Conservation (phyloP, 2,888 invertebrate species). For the Rosalia funebris region DNA sequence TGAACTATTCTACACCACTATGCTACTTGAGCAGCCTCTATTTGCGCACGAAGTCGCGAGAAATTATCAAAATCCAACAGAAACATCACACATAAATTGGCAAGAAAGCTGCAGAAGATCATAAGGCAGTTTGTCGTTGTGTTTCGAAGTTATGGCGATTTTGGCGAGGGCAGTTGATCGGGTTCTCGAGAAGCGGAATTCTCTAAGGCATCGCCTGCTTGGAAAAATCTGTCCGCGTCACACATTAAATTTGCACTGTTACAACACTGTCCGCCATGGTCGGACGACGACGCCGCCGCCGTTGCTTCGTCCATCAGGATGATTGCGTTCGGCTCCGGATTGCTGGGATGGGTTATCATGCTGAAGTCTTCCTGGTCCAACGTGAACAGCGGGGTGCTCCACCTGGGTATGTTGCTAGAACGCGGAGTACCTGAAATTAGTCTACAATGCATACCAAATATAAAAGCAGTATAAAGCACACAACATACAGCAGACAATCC, state of each 20-base stretch:
- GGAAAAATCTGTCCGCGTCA: conserved; percentile 72
- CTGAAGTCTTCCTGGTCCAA: conserved; percentile 92
- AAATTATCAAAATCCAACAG: conserved; percentile 58
- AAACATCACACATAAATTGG: conserved; percentile 62
- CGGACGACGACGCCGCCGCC: conserved; percentile 50
- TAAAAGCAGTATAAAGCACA: background rate
- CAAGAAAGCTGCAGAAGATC: conserved; percentile 56
- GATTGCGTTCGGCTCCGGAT: conserved; percentile 73
- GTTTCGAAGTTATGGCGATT: conserved; percentile 55
- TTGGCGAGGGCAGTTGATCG: conserved; percentile 57
- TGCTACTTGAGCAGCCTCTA: conserved; percentile 62
- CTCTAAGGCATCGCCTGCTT: conserved; percentile 70
- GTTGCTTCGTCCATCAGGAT: conserved; percentile 78
- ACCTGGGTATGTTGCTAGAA: conserved; percentile 70
- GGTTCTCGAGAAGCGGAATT: conserved; percentile 56
- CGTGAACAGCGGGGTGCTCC: conserved; percentile 88
- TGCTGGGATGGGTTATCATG: conserved; percentile 83
- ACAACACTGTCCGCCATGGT: conserved; percentile 60
- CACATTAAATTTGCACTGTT: conserved; percentile 62
- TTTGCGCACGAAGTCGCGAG: conserved; percentile 54
- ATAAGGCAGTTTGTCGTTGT: conserved; percentile 51
- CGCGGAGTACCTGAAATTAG: conserved; percentile 68
- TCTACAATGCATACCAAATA: background rate
- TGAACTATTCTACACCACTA: conserved; percentile 46
- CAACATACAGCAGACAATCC: too few species aligned